Conservation (phyloP, 2,888 invertebrate species). For the Alviniconcha strummeri region DNA sequence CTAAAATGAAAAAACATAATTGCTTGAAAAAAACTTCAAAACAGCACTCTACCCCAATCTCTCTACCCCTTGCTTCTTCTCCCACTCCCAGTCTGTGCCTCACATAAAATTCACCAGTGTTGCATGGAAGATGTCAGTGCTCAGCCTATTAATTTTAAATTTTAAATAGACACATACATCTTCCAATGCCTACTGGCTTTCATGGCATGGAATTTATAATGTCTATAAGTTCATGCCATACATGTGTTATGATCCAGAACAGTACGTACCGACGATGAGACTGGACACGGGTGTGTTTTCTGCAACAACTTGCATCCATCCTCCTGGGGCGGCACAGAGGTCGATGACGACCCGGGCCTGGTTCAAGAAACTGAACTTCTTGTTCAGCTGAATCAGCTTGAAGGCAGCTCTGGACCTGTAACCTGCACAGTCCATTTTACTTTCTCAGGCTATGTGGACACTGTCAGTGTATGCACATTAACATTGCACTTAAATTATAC, state of each 20-base stretch:
- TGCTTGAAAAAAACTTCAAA: background rate
- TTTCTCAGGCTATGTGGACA: background rate
- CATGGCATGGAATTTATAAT: too few species aligned
- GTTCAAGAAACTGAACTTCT: slow-evolving; percentile 97
- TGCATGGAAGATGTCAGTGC: too few species aligned
- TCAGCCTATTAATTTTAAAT: too few species aligned
- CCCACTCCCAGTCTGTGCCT: too few species aligned
- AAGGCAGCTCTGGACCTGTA: slow-evolving; percentile 99
- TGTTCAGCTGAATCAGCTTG: slow-evolving; percentile 97
- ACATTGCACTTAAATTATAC: background rate
- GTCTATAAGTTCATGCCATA: too few species aligned
- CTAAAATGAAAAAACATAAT: slow-evolving; percentile 61
- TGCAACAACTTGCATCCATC: slow-evolving; percentile 98
- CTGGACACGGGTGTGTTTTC: slow-evolving; percentile 98
- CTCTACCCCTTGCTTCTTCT: too few species aligned
- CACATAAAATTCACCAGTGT: too few species aligned
- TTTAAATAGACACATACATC: too few species aligned
- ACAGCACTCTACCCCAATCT: background rate
- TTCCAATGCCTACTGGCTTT: too few species aligned
- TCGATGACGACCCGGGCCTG: slow-evolving; percentile 97
- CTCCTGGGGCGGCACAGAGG: slow-evolving; percentile 98
- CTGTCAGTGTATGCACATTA: too few species aligned
- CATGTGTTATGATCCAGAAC: background rate
- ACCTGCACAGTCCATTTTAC: slow-evolving; percentile 77
- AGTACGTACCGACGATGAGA: slow-evolving; percentile 83